A percentile compares a stretch with the other conserved stretches of the same genome.
Conservation (phyloP, 2,888 invertebrate species). For the Fragum whitleyi region DNA sequence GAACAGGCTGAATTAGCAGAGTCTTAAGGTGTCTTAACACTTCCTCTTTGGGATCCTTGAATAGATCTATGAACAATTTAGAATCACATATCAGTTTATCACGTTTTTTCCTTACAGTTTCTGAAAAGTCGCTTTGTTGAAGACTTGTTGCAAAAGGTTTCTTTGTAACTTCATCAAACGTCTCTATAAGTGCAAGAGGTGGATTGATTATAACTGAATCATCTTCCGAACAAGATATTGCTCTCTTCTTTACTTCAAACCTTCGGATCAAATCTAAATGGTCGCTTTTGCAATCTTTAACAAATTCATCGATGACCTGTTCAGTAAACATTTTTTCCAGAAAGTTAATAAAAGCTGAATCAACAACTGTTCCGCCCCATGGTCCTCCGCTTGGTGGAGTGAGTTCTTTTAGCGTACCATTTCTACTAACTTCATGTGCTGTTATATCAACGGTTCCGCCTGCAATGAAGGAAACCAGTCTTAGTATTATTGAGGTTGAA, state of each 20-base stretch:
- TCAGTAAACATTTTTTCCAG: slow-evolving; percentile 10
- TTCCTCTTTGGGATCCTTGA: slow-evolving; percentile 19
- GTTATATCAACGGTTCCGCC: slow-evolving; percentile 69
- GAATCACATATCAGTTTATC: slow-evolving; percentile 42
- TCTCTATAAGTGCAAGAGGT: neutral
- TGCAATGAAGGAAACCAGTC: slow-evolving; percentile 29
- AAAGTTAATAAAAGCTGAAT: slow-evolving; percentile 33
- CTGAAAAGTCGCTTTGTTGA: slow-evolving; percentile 14
- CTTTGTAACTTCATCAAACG: slow-evolving; percentile 8
- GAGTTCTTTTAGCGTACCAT: slow-evolving; percentile 53
- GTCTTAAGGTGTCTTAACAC: slow-evolving; percentile 26
- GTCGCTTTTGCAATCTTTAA: slow-evolving; percentile 19
- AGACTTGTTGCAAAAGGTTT: slow-evolving; percentile 14
- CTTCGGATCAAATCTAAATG: slow-evolving; percentile 31
- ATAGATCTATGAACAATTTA: slow-evolving; percentile 23
- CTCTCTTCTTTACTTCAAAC: slow-evolving; percentile 49
- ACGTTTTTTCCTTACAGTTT: slow-evolving; percentile 31
- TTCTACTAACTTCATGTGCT: slow-evolving; percentile 47
- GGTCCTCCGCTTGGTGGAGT: slow-evolving; percentile 60
- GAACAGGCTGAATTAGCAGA: slow-evolving; percentile 9
- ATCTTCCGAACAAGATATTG: neutral
- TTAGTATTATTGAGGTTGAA: neutral
- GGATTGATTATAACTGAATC: neutral
- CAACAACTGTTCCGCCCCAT: slow-evolving; percentile 65
- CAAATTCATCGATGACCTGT: slow-evolving; percentile 17